Base-by-base conservation (phyloP, 2,113 vertebrate species). In the Brevimyrus niger region DNA sequence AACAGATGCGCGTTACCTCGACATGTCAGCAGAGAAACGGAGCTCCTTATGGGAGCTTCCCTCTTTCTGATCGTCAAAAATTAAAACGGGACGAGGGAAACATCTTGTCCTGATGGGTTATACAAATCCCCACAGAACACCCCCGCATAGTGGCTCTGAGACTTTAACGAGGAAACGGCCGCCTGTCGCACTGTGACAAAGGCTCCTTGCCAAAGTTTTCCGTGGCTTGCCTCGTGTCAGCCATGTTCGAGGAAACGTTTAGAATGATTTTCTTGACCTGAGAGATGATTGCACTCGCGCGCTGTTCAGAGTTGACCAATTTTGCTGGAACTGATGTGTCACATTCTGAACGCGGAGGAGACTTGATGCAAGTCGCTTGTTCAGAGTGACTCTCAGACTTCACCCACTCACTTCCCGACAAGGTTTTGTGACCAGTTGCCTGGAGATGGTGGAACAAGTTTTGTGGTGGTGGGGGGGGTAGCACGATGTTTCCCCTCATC, bases 1-100 rank as follows among this genome's bases (percentile, higher is more conserved):
- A 94, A 94, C 94, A 94, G 93, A 95, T 95, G 94, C 93, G 91
- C 85, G 90, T 91, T 86, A 88, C 87, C 88, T 86, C 87, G 94
- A 94, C 91, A 93, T 91, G 91, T 88, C 88, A 89, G 90, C 90
- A 91, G 31, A 23, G 50, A 87, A 89, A 31, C n/a, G 10, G 46
- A 61, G 50, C 31, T 92, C 93, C 61, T n/a, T 90, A 93, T 91
- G 92, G 73, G 88, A 93, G 80, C 3, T 55, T 27, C 27, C 91
- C 90, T 46, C 88, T 84, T 92, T 89, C 89, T 90, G 89, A 93
- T 94, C 92, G 92, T 94, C 94, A 94, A 93, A 91, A 91, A 93
- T 92, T 92, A 92, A 94, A 92, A 94, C 89, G 35, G 65, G 65
- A 53, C 35, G 82, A 76, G 73, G 61, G 46, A 92, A 94, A 94